Evolutionary conservation across 2,113 vertebrate species (phyloP).

Genomic region (Alligator mississippiensis): DNA sequence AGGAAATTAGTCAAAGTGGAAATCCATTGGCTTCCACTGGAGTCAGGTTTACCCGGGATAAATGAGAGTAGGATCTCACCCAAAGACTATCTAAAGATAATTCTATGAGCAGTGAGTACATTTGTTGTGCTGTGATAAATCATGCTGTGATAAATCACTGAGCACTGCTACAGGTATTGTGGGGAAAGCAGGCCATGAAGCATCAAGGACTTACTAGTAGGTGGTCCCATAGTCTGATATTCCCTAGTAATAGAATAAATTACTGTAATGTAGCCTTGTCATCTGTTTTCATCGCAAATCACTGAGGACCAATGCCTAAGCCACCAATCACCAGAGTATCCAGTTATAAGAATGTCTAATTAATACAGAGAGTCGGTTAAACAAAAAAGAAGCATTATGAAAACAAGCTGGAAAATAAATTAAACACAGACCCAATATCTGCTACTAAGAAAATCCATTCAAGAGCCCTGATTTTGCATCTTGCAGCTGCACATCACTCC

Average conservation of each 20-base stretch:
- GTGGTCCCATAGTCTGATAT: neutral
- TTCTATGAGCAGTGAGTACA: neutral
- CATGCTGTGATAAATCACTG: neutral
- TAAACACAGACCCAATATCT: slow-evolving; percentile 64
- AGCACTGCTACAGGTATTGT: neutral
- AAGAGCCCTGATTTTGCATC: slow-evolving; percentile 59
- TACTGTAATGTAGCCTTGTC: slow-evolving; percentile 19
- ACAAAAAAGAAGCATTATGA: slow-evolving; percentile 65
- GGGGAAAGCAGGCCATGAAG: neutral
- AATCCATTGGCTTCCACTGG: neutral
- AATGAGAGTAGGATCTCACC: neutral
- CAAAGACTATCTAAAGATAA: neutral
- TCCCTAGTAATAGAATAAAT: slow-evolving; percentile 18
- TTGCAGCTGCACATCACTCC: slow-evolving; percentile 76
- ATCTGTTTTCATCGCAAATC: slow-evolving; percentile 53
- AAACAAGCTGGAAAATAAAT: slow-evolving; percentile 62
- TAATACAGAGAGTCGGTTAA: slow-evolving; percentile 53
- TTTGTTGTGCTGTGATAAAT: neutral
- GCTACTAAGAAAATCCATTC: slow-evolving; percentile 54
- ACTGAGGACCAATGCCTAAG: slow-evolving; percentile 7
- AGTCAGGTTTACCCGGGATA: neutral
- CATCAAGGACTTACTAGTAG: neutral
- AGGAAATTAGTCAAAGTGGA: neutral
- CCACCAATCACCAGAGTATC: slow-evolving; percentile 62
- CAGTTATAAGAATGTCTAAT: slow-evolving; percentile 67